phyloP scores from a whole-genome alignment of 2,888 invertebrate species.

The Bembecia ichneumoniformis region DNA sequence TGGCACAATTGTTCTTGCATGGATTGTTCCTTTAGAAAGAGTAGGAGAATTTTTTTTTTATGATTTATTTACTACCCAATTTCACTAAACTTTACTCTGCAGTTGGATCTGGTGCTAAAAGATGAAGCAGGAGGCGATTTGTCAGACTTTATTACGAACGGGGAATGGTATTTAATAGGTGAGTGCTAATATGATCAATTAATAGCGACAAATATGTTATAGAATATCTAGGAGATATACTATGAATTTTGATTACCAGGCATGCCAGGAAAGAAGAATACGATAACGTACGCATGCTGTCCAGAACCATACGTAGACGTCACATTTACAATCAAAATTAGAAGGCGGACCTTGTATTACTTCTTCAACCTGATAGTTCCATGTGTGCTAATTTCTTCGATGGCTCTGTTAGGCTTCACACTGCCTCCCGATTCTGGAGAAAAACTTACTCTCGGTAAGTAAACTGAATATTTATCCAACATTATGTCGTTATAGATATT shows the following conservation, averaged over 20 bases:
- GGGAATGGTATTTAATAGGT: constrained; percentile 99
- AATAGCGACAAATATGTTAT: neutral
- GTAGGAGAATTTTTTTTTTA: neutral
- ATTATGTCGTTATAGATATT: neutral
- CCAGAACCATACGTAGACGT: constrained; percentile 95
- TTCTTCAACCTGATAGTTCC: constrained; percentile 99
- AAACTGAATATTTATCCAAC: constrained; percentile 4
- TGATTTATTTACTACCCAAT: neutral
- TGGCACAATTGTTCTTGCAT: constrained; percentile 11
- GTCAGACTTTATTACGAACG: constrained; percentile 97
- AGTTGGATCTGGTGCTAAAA: constrained; percentile 97
- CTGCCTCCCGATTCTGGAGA: constrained; percentile 98
- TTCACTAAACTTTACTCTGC: constrained; percentile 22
- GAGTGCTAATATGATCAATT: constrained; percentile 39
- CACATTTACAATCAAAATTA: constrained; percentile 96
- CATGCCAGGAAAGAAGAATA: constrained; percentile 93
- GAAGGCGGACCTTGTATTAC: constrained; percentile 96
- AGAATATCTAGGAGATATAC: too few species aligned
- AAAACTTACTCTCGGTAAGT: constrained; percentile 93
- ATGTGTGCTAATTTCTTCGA: constrained; percentile 97
- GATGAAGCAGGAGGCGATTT: constrained; percentile 95
- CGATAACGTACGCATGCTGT: constrained; percentile 92
- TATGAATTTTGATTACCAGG: constrained; percentile 64
- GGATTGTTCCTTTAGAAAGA: constrained; percentile 8
- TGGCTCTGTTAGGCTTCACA: constrained; percentile 98